Evolutionary conservation across 1,140 invertebrate genomes (phyloP).

Genomic region (Trachymyrmex cornetzi): DNA sequence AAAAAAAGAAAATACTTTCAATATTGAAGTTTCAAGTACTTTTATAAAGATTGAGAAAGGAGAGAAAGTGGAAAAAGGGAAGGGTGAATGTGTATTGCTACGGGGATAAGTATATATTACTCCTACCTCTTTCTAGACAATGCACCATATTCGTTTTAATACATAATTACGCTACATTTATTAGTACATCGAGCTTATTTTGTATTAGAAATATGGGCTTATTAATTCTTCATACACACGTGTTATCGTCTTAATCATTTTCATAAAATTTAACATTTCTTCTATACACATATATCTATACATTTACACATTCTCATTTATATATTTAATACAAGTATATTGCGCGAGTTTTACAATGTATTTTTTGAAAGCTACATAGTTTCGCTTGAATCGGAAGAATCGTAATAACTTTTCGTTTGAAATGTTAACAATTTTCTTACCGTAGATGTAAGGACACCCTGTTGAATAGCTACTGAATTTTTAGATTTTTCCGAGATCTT

Average conservation of each 20-base stretch:
- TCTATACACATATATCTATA: background rate
- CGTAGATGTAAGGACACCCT: background rate
- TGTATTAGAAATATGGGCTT: background rate
- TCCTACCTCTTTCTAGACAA: background rate
- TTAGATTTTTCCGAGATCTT: background rate
- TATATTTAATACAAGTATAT: background rate
- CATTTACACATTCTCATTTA: background rate
- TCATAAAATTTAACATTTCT: background rate
- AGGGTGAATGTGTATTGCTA: background rate
- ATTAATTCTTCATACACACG: background rate
- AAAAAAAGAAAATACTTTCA: no score
- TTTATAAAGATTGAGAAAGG: no score
- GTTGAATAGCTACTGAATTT: background rate
- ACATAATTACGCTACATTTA: background rate
- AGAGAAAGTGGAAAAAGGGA: background rate
- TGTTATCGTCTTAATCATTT: background rate
- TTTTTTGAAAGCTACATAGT: background rate
- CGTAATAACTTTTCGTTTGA: constrained; percentile 48
- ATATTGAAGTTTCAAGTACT: no score
- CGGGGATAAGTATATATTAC: background rate
- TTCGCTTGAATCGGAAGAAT: constrained; percentile 38
- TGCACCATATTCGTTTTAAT: background rate
- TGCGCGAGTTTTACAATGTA: background rate
- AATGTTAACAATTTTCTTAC: constrained; percentile 27
- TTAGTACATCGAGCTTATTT: background rate